Evolutionary conservation across 2,113 vertebrate genomes (phyloP).

Genomic region (Galeopterus variegatus): DNA sequence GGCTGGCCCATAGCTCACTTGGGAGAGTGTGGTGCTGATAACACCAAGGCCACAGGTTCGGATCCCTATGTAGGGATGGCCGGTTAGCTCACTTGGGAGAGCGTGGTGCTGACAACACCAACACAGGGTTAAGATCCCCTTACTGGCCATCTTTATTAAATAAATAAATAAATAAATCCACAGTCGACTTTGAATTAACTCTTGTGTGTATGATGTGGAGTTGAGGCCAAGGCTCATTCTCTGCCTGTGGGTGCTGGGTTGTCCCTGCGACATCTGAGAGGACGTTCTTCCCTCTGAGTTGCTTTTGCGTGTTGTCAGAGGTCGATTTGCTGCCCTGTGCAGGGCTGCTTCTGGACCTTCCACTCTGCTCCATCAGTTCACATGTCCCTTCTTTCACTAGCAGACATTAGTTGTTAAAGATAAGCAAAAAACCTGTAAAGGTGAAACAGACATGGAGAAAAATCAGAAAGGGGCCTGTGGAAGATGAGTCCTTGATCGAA

Average conservation of each 20-base stretch:
- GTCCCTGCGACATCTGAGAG: rapidly evolving
- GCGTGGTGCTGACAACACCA: too few relatives aligned
- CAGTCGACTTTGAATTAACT: background rate
- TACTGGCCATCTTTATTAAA: too few relatives aligned
- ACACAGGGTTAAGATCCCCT: too few relatives aligned
- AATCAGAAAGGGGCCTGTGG: too few relatives aligned
- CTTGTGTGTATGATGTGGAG: background rate
- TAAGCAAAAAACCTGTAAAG: background rate
- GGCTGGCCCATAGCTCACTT: too few relatives aligned
- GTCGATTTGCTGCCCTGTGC: rapidly evolving
- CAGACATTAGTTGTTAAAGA: background rate
- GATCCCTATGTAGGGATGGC: too few relatives aligned
- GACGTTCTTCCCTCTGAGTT: background rate
- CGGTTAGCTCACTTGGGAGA: too few relatives aligned
- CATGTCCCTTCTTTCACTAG: background rate
- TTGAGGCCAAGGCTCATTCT: background rate
- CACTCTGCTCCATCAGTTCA: background rate
- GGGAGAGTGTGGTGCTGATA: too few relatives aligned
- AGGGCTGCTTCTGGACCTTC: background rate
- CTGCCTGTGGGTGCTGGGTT: background rate
- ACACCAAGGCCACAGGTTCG: too few relatives aligned
- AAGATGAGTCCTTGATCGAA: background rate
- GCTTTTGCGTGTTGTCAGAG: background rate
- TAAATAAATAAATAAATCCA: background rate
- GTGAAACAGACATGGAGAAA: background rate